Base-by-base conservation (phyloP, 2,888 invertebrate genomes). In the Amiota communis region DNA sequence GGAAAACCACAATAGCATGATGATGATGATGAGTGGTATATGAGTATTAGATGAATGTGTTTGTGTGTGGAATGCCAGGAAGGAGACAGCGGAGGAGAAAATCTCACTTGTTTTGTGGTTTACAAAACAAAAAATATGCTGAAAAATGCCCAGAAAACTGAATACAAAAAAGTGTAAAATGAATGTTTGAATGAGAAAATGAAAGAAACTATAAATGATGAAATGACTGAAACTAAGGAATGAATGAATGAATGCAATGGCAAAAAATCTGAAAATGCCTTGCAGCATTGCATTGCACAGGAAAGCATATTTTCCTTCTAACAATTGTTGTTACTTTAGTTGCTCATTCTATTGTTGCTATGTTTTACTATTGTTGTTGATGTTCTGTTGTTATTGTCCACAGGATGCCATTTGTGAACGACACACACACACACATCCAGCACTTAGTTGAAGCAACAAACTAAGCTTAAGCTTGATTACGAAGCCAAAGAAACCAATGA, bases 371-470 rank as follows among this genome's bases (percentile, higher is more conserved):
- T 17, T 57, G 56, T 68, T 51, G 73, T n/a, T 17, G 10, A 47
- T 48, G 63, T 47, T 20, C n/a, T 67, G 46, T 20, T 72, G 57
- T 72, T 68, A 64, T 70, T 36, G 36, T 36, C 36, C 53, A 17
- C 70, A 49, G 75, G 68, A 67, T 68, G 76, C 75, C 72, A 77
- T 80, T 80, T 79, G 80, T 81, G 83, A 74, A 77, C 80, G 77
- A 82, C 53, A n/a, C 59, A 17, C 2, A 36, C n/a, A 82, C 53
- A n/a, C 59, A 17, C 2, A 36, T 36, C 15, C 53, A 36, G 36
- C 36, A 36, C 36, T 36, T 36, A 36, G 36, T 36, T 36, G 6
- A 6, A 36, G 36, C 36, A 36, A 36, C 36, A 36, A 36, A 36
- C 36, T 36, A 36, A 36, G 84, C 81, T 77, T 77, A 72, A 80